Evolutionary conservation across 1,140 invertebrate genomes (phyloP).

Genomic region (Cyrtorhinus lividipennis): DNA sequence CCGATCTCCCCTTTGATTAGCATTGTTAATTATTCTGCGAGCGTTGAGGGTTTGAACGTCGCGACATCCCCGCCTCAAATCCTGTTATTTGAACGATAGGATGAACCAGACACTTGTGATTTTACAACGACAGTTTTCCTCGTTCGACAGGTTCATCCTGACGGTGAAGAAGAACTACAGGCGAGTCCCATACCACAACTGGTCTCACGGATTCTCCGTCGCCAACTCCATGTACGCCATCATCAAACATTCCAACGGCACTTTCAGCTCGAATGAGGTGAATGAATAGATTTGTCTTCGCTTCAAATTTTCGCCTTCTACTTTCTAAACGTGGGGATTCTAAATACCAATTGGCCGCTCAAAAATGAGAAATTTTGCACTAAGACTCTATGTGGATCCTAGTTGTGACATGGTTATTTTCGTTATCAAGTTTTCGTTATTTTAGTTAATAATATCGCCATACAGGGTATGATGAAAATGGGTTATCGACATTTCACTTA

Average conservation of each 20-base stretch:
- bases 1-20: too few species aligned
- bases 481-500: too few species aligned
- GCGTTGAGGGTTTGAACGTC: too few species aligned
- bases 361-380: neutral
- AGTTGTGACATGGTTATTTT: neutral
- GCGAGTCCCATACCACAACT: conserved; percentile 70
- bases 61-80: too few species aligned
- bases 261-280: conserved; percentile 46
- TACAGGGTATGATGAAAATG: too few species aligned
- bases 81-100: too few species aligned
- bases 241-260: conserved; percentile 41
- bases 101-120: too few species aligned
- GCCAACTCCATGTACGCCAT: conserved; percentile 69
- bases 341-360: too few species aligned
- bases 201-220: conserved; percentile 71
- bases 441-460: too few species aligned
- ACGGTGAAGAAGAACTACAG: conserved; percentile 74
- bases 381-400: neutral
- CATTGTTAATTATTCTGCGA: too few species aligned
- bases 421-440: too few species aligned
- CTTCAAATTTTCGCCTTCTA: neutral
- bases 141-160: conserved; percentile 50
- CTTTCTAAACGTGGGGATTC: neutral
- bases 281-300: neutral
- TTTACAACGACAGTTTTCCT: too few species aligned